Conservation (phyloP, 2,113 vertebrate genomes). For the Eurystomus gularis region DNA sequence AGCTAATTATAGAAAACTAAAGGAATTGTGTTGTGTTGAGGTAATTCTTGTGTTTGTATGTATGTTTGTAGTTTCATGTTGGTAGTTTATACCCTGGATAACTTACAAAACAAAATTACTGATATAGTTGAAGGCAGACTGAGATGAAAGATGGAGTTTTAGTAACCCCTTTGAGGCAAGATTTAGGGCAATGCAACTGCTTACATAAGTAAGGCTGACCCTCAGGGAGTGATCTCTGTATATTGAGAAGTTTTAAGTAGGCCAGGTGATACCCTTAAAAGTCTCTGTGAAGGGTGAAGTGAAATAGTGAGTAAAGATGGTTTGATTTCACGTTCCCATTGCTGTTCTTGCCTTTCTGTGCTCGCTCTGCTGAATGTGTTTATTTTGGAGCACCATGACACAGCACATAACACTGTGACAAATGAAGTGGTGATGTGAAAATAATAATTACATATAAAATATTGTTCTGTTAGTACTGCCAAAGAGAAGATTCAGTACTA, state of each 20-base stretch:
- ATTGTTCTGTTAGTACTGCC: neutral
- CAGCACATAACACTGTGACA: neutral
- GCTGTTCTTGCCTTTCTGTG: neutral
- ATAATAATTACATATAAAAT: neutral
- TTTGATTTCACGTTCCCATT: neutral
- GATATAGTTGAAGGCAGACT: neutral
- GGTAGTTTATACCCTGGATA: neutral
- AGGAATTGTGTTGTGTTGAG: neutral
- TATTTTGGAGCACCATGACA: neutral
- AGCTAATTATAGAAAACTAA: neutral
- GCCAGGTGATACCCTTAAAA: neutral
- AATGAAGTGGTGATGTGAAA: constrained; percentile 31
- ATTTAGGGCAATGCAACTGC: constrained; percentile 7
- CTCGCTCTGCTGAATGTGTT: neutral
- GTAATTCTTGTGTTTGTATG: neutral
- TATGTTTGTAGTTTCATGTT: neutral
- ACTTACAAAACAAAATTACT: neutral
- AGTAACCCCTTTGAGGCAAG: neutral
- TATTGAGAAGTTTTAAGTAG: constrained; percentile 4
- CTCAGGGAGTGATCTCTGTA: neutral
- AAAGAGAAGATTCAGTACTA: neutral
- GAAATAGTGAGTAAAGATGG: neutral
- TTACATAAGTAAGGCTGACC: constrained; percentile 6
- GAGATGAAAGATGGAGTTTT: neutral
- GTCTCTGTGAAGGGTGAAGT: neutral